Conservation (phyloP, 2,113 vertebrate genomes). For the Brachirus orientalis region DNA sequence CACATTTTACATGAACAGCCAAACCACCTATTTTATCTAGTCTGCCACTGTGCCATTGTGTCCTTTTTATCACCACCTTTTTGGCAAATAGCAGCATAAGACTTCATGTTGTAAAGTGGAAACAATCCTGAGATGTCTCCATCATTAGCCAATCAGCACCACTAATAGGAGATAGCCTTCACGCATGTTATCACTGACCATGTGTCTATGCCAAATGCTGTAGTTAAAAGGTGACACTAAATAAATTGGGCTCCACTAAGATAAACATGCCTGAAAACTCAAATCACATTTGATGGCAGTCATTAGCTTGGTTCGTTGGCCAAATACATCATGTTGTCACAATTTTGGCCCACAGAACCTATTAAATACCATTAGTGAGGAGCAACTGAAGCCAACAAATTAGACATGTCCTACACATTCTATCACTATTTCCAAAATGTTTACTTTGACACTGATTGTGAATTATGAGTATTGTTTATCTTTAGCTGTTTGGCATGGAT, state of each 20-base stretch:
- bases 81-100: slow-evolving; percentile 51
- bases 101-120: slow-evolving; percentile 54
- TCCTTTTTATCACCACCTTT: slow-evolving; percentile 47
- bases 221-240: slow-evolving; percentile 79
- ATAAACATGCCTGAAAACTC: slow-evolving; percentile 76
- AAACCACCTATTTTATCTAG: no score
- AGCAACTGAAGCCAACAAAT: slow-evolving; percentile 66
- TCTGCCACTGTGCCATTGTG: no score
- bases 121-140: slow-evolving; percentile 55
- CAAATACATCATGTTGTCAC: slow-evolving; percentile 81
- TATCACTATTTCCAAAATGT: slow-evolving; percentile 54
- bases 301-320: slow-evolving; percentile 78
- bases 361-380: slow-evolving; percentile 77
- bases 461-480: slow-evolving; percentile 13
- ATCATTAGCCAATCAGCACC: slow-evolving; percentile 67
- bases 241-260: slow-evolving; percentile 77
- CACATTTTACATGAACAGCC: no score
- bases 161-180: slow-evolving; percentile 64
- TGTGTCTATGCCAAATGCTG: slow-evolving; percentile 72
- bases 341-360: slow-evolving; percentile 67
- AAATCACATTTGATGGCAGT: slow-evolving; percentile 81
- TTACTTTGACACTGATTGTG: slow-evolving; percentile 41
- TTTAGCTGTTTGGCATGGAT: slow-evolving; percentile 9
- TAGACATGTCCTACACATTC: slow-evolving; percentile 60
- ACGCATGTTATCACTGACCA: slow-evolving; percentile 60